Percentiles rank a stretch among this genome's conserved stretches.
Evolutionary conservation across 2,797 vertebrate species (phyloP).

Genomic region (Anableps anableps): DNA sequence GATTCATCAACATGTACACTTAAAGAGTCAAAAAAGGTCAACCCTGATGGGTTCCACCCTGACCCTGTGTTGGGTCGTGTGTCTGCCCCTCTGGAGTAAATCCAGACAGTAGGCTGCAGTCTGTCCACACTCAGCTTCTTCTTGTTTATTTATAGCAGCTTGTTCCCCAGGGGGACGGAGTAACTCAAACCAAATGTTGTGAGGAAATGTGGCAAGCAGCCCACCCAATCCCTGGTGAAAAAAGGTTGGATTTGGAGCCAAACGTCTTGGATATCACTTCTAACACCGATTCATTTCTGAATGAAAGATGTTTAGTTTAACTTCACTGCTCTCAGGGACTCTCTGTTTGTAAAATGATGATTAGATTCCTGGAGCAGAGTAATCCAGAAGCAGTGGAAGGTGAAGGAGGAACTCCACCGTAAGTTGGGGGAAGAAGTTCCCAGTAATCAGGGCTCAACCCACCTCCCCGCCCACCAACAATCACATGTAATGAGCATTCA

Average conservation of each 20-base stretch:
- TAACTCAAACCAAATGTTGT: constrained; percentile 82
- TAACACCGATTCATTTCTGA: constrained; percentile 4
- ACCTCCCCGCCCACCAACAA: constrained; percentile 41
- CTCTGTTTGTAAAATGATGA: constrained; percentile 8
- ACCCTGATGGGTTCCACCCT: background rate
- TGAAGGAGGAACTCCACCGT: background rate
- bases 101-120: constrained; percentile 49
- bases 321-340: constrained; percentile 26
- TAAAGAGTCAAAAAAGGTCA: background rate
- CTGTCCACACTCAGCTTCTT: constrained; percentile 60
- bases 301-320: background rate
- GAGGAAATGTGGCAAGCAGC: constrained; percentile 29
- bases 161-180: constrained; percentile 61
- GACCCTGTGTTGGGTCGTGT: constrained; percentile 24
- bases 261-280: constrained; percentile 4
- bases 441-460: constrained; percentile 31
- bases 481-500: constrained; percentile 40
- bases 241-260: constrained; percentile 18
- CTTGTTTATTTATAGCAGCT: constrained; percentile 81
- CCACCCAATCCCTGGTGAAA: constrained; percentile 20
- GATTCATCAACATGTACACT: background rate
- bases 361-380: constrained; percentile 17
- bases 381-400: background rate
- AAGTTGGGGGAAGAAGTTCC: background rate
- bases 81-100: constrained; percentile 18